These are phyloP conservation scores for Glossosoma conforme DNA, from an alignment of 1,140 invertebrate species.

Conservation along the genomic window DNA sequence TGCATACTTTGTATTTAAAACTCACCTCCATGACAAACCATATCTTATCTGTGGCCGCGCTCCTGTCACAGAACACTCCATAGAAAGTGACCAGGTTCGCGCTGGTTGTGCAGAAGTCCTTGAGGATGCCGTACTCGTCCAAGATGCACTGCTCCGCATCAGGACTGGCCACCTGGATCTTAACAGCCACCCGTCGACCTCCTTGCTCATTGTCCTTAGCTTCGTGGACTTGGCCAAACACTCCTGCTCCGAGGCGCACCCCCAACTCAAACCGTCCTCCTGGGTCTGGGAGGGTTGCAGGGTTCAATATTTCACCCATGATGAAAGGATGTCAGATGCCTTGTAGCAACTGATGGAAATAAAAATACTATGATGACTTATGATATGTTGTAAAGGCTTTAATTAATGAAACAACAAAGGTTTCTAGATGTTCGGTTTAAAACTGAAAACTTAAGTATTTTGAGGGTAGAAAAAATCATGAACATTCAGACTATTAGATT, in stretches of 20 bases:
- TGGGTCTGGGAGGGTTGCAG: conserved; percentile 60
- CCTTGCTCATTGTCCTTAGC: conserved; percentile 69
- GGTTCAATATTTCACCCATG: conserved; percentile 44
- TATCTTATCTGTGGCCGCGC: conserved; percentile 64
- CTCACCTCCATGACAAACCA: conserved; percentile 89
- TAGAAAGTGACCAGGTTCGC: conserved; percentile 80
- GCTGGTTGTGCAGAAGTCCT: conserved; percentile 66
- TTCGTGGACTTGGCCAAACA: conserved; percentile 70
- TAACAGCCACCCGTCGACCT: conserved; percentile 71
- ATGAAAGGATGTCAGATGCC: conserved; percentile 5
- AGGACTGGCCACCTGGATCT: conserved; percentile 69
- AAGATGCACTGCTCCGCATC: conserved; percentile 67
- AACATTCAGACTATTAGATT: too few relatives aligned
- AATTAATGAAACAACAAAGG: too few relatives aligned
- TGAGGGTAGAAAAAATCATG: too few relatives aligned
- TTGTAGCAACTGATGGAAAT: too few relatives aligned
- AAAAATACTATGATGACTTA: too few relatives aligned
- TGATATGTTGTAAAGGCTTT: too few relatives aligned
- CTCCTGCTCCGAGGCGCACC: conserved; percentile 64
- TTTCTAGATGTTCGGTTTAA: too few relatives aligned
- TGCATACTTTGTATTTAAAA: conserved; percentile 10
- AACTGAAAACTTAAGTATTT: too few relatives aligned
- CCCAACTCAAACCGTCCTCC: conserved; percentile 61
- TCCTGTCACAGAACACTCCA: conserved; percentile 70
- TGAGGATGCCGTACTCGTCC: conserved; percentile 80